These are phyloP conservation scores for Nicator chloris DNA, from an alignment of 2,113 vertebrate species.

Conservation along the genomic window DNA sequence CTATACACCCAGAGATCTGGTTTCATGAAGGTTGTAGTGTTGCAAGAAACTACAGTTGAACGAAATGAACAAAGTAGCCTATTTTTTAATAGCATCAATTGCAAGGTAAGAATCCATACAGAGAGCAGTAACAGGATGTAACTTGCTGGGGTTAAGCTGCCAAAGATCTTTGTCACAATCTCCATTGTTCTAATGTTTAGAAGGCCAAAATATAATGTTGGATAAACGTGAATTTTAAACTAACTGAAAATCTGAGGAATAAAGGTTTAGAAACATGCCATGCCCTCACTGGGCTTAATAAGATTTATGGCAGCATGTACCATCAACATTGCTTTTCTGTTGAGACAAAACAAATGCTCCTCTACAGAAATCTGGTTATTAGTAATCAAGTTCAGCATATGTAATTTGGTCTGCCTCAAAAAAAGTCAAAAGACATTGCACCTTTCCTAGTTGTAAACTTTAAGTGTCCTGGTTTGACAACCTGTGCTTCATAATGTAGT, in stretches of 20 bases:
- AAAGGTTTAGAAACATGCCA: not conserved
- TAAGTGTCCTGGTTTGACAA: not conserved
- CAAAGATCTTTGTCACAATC: not conserved
- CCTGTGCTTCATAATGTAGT: not conserved
- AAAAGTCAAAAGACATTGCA: not conserved
- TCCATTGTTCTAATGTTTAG: not conserved
- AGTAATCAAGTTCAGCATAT: not conserved
- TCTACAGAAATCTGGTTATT: not conserved
- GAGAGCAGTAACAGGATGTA: not conserved
- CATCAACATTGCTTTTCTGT: not conserved
- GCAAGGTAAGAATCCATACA: not conserved
- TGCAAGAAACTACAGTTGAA: not conserved
- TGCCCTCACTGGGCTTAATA: not conserved
- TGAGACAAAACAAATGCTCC: not conserved
- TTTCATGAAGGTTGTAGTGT: not conserved
- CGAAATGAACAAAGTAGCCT: not conserved
- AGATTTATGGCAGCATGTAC: not conserved
- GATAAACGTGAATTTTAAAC: not conserved
- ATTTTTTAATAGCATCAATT: not conserved
- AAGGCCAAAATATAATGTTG: not conserved
- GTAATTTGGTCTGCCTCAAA: not conserved
- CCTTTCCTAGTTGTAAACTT: not conserved
- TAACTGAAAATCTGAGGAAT: not conserved
- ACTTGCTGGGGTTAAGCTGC: not conserved
- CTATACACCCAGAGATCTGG: not conserved